A percentile compares a stretch with the other conserved stretches of the same genome.
These are phyloP conservation scores for Conopomorpha cramerella DNA, from an alignment of 1,140 invertebrate genomes.

Conservation along the genomic window DNA sequence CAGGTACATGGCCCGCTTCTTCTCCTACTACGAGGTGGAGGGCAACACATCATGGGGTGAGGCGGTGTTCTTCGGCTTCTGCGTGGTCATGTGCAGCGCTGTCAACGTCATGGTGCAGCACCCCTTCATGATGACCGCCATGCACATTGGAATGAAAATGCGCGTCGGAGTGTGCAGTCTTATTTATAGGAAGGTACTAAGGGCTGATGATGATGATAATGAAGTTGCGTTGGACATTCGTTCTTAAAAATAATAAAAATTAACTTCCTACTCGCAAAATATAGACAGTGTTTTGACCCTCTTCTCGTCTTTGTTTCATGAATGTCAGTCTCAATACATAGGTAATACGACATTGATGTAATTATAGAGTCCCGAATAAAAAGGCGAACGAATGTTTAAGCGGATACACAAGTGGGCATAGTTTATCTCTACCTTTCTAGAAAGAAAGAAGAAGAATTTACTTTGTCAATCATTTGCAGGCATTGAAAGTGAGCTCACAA, in stretches of 20 bases:
- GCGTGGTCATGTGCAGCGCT: slow-evolving; percentile 66
- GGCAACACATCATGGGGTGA: slow-evolving; percentile 50
- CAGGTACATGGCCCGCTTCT: slow-evolving; percentile 43
- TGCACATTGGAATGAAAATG: slow-evolving; percentile 74
- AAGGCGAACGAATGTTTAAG: too few species aligned
- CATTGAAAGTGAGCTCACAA: slow-evolving; percentile 66
- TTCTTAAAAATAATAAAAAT: too few species aligned
- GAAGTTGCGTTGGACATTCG: too few species aligned
- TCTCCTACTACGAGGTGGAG: slow-evolving; percentile 58
- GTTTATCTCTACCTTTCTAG: too few species aligned
- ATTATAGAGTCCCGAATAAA: too few species aligned
- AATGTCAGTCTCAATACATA: too few species aligned
- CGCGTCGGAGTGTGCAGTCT: slow-evolving; percentile 72
- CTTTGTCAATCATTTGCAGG: slow-evolving; percentile 63
- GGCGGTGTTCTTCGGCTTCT: slow-evolving; percentile 64
- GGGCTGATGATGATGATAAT: too few species aligned
- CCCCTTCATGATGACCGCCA: slow-evolving; percentile 71
- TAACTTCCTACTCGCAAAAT: too few species aligned
- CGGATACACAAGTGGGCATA: too few species aligned
- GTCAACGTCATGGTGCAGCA: slow-evolving; percentile 69
- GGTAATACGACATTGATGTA: too few species aligned
- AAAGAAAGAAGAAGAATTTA: slow-evolving; percentile 61
- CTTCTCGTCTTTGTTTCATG: too few species aligned
- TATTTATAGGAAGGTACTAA: slow-evolving; percentile 77
- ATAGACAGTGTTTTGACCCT: too few species aligned